phyloP scores from a whole-genome alignment of 2,113 vertebrate genomes.

The Hemiprocne comata region DNA sequence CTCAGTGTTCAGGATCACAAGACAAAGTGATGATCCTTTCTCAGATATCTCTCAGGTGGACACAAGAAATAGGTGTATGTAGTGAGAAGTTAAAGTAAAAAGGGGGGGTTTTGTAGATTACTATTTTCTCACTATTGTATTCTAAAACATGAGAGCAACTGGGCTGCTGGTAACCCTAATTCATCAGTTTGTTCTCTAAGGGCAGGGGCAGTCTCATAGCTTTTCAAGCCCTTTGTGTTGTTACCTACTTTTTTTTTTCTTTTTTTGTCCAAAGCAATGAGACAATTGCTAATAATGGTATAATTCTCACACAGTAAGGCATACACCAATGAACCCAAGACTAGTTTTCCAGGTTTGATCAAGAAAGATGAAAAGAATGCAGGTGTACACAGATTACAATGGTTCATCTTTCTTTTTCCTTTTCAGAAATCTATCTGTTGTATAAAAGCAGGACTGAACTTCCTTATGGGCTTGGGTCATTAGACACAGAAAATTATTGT shows the following conservation, averaged over 20 bases:
- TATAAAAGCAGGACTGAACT: not conserved
- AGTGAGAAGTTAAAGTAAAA: not conserved
- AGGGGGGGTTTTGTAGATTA: not conserved
- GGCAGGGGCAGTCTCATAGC: not conserved
- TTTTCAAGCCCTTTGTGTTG: accelerated
- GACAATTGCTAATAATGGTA: not conserved
- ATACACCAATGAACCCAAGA: not conserved
- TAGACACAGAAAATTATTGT: not conserved
- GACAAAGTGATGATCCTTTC: not conserved
- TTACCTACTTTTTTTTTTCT: not conserved
- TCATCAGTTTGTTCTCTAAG: not conserved
- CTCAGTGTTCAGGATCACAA: not conserved
- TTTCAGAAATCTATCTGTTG: not conserved
- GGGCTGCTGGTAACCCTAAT: not conserved
- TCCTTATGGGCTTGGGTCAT: not conserved
- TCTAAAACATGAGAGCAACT: not conserved
- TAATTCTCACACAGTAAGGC: not conserved
- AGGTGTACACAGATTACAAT: not conserved
- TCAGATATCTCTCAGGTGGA: not conserved
- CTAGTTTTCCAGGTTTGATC: not conserved
- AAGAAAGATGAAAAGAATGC: not conserved
- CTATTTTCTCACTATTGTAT: not conserved
- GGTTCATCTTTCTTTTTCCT: not conserved
- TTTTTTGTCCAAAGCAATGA: not conserved
- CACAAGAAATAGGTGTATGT: not conserved